These are phyloP conservation scores for Chrysopilus asiliformis DNA, from an alignment of 2,888 invertebrate genomes.

Conservation along the genomic window DNA sequence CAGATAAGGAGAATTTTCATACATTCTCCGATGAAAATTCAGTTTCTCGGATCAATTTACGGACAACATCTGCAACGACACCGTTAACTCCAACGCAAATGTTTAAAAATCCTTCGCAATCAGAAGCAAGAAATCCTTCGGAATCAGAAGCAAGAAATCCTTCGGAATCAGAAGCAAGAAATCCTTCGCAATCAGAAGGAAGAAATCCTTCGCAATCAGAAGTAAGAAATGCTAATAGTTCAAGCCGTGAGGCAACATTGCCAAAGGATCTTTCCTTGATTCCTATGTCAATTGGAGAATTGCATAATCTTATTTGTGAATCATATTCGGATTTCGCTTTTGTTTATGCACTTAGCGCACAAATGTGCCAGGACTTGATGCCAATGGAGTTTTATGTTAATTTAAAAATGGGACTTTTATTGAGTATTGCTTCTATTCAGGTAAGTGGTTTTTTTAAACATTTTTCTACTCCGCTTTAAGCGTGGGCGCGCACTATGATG, in stretches of 20 bases:
- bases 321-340: conserved; percentile 32
- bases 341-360: conserved; percentile 32
- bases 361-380: conserved; percentile 29
- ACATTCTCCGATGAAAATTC: not conserved
- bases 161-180: not conserved
- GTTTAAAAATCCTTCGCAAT: not conserved
- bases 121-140: not conserved
- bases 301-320: conserved; percentile 22
- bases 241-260: conserved; percentile 5
- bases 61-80: not conserved
- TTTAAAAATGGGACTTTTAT: conserved; percentile 34
- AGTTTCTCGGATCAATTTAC: not conserved
- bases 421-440: conserved; percentile 34
- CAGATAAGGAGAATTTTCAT: not conserved
- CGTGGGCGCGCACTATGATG: too few relatives aligned
- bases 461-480: too few relatives aligned
- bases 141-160: not conserved
- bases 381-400: conserved; percentile 35
- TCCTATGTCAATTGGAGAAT: conserved; percentile 21
- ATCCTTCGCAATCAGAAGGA: not conserved
- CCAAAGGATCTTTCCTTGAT: conserved; percentile 15
- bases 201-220: not conserved
- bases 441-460: too few relatives aligned
- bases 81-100: too few relatives aligned
- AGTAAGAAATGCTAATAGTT: not conserved